phyloP scores from a whole-genome alignment of 2,797 vertebrate species.

The Gymnopithys bicolor region DNA sequence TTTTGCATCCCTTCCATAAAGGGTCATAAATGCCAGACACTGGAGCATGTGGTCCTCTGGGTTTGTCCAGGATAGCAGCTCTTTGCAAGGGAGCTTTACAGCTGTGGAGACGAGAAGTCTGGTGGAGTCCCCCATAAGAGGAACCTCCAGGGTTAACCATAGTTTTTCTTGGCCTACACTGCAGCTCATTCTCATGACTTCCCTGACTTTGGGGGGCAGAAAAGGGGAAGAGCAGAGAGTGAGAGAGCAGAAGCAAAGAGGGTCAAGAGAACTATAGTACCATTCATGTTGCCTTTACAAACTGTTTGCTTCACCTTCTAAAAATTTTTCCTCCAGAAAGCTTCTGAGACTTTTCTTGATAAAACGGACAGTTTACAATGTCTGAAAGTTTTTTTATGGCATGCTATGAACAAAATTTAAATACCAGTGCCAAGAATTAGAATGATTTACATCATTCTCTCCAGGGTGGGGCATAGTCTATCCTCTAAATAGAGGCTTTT shows the following conservation, averaged over 20 bases:
- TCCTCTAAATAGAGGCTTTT: not conserved
- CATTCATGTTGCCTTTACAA: not conserved
- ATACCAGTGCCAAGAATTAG: conserved; percentile 24
- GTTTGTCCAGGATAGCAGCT: not conserved
- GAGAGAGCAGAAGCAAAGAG: not conserved
- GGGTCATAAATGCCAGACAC: not conserved
- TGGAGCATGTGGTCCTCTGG: not conserved
- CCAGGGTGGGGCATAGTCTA: conserved; percentile 28
- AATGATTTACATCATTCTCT: conserved; percentile 52
- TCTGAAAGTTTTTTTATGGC: not conserved
- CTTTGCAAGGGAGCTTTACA: not conserved
- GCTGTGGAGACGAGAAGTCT: conserved; percentile 27
- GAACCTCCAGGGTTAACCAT: conserved; percentile 26
- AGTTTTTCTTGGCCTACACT: not conserved
- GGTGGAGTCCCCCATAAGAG: not conserved
- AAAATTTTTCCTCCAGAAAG: not conserved
- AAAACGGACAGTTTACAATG: conserved; percentile 20
- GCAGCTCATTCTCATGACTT: not conserved
- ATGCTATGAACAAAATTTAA: conserved; percentile 21
- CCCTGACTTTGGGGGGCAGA: not conserved
- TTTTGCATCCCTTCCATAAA: not conserved
- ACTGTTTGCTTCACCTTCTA: not conserved
- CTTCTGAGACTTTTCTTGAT: conserved; percentile 21
- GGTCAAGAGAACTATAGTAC: not conserved
- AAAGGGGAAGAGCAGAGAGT: not conserved